These are phyloP conservation scores for Drosophila paramelanica DNA, from an alignment of 2,888 invertebrate species.

Conservation along the genomic window DNA sequence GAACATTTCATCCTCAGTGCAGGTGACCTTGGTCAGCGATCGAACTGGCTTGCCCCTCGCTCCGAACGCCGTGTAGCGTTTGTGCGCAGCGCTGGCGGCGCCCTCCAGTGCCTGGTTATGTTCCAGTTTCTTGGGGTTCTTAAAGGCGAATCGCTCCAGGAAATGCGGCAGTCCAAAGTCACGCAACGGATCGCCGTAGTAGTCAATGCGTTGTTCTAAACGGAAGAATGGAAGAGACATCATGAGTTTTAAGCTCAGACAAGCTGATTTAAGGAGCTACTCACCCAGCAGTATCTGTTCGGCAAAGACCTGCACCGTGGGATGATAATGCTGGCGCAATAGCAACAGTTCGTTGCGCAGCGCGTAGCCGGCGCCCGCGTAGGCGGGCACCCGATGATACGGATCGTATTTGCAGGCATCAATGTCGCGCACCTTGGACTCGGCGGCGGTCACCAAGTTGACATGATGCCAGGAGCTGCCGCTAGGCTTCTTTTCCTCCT, in stretches of 20 bases:
- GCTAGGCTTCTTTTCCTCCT: constrained; percentile 62
- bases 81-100: constrained; percentile 81
- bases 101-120: constrained; percentile 84
- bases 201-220: constrained; percentile 90
- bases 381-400: constrained; percentile 92
- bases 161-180: constrained; percentile 97
- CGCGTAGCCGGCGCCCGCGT: constrained; percentile 90
- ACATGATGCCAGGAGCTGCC: constrained; percentile 82
- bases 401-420: constrained; percentile 87
- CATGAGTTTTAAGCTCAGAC: not conserved
- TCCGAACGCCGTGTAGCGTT: constrained; percentile 90
- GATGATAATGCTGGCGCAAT: constrained; percentile 93
- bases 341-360: constrained; percentile 91
- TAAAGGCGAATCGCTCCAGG: constrained; percentile 97
- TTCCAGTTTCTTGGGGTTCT: constrained; percentile 92
- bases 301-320: constrained; percentile 95
- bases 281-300: constrained; percentile 90
- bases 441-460: constrained; percentile 55
- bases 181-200: constrained; percentile 96
- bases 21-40: constrained; percentile 88
- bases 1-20: constrained; percentile 94
- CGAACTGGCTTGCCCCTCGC: constrained; percentile 90
- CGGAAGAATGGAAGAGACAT: not conserved
- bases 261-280: constrained; percentile 42
- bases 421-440: constrained; percentile 69